Conservation (phyloP, 1,140 invertebrate species). For the Sarcophaga peregrina region DNA sequence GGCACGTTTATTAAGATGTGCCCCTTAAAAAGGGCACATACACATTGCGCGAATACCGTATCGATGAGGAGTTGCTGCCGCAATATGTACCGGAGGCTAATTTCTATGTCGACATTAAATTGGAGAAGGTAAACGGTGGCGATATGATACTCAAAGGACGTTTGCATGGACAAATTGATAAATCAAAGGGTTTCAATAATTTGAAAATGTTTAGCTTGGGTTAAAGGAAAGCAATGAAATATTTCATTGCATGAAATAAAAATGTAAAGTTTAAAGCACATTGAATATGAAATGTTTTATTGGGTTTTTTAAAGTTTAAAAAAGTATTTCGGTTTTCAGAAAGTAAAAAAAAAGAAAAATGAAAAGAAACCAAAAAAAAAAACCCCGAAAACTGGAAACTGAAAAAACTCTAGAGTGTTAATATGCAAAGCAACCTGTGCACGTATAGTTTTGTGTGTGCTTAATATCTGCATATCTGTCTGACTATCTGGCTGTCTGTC, state of each 20-base stretch:
- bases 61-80: constrained; percentile 60
- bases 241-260: not conserved
- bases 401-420: not conserved
- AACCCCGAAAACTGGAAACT: too few relatives aligned
- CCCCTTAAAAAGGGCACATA: constrained; percentile 55
- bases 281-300: not conserved
- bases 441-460: not conserved
- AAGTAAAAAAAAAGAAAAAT: not conserved
- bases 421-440: constrained; percentile 5
- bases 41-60: constrained; percentile 50
- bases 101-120: constrained; percentile 49
- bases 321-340: not conserved
- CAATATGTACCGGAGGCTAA: constrained; percentile 58
- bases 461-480: not conserved
- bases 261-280: not conserved
- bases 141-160: constrained; percentile 48
- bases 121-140: constrained; percentile 36
- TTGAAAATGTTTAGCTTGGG: constrained; percentile 62
- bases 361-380: constrained; percentile 13
- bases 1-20: constrained; percentile 56
- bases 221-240: constrained; percentile 3
- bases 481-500: not conserved
- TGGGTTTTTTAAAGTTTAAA: not conserved
- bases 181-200: constrained; percentile 64
- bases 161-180: constrained; percentile 57